phyloP scores from a whole-genome alignment of 1,140 invertebrate species.

The Aculops lycopersici region DNA sequence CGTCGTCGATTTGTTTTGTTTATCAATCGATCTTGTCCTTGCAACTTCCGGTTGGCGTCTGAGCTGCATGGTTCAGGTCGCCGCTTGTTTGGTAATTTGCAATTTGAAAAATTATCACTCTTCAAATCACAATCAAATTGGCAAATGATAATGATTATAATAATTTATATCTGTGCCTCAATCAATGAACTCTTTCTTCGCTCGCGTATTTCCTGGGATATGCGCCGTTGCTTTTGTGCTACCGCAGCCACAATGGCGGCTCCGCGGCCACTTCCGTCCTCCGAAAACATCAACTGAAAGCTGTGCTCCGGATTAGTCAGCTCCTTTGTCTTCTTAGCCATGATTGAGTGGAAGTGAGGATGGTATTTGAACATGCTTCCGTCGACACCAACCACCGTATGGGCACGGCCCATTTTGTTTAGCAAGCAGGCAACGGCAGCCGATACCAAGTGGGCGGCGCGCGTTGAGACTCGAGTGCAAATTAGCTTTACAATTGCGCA shows the following conservation, averaged over 20 bases:
- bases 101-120: no score
- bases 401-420: slow-evolving; percentile 41
- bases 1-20: no score
- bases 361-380: slow-evolving; percentile 94
- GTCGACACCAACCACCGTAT: slow-evolving; percentile 81
- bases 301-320: slow-evolving; percentile 28
- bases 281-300: slow-evolving; percentile 84
- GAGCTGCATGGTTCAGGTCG: no score
- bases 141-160: no score
- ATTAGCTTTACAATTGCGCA: slow-evolving; percentile 58
- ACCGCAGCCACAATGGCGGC: slow-evolving; percentile 88
- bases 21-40: no score
- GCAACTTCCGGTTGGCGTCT: no score
- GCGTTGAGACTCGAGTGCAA: slow-evolving; percentile 55
- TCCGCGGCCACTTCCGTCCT: slow-evolving; percentile 86
- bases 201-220: no score
- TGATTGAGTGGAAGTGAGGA: slow-evolving; percentile 78
- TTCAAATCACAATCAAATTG: no score
- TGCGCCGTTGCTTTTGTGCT: slow-evolving; percentile 20
- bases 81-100: no score
- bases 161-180: no score
- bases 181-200: no score
- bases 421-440: slow-evolving; percentile 29
- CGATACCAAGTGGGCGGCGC: slow-evolving; percentile 73
- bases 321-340: slow-evolving; percentile 61